phyloP scores from a whole-genome alignment of 2,888 invertebrate species.

The Shargacucullia verbasci region DNA sequence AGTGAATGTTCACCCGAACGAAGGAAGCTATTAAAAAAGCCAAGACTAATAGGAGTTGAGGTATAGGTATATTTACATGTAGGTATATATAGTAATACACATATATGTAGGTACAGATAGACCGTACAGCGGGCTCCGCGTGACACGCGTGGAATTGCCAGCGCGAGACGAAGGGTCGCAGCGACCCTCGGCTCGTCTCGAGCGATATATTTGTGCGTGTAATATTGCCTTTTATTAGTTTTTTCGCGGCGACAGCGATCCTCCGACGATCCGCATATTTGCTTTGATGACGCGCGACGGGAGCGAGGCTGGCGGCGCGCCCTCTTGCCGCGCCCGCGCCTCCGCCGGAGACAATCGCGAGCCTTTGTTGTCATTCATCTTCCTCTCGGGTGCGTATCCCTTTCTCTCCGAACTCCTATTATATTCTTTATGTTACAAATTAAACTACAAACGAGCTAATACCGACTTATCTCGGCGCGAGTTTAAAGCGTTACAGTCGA shows the following conservation, averaged over 20 bases:
- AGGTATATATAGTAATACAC: neutral
- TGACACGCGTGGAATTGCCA: constrained; percentile 30
- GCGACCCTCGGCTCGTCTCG: constrained; percentile 46
- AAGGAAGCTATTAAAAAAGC: neutral
- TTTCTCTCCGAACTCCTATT: constrained; percentile 53
- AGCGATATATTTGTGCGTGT: constrained; percentile 73
- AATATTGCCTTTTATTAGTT: constrained; percentile 86
- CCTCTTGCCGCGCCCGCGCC: constrained; percentile 21
- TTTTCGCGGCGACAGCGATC: constrained; percentile 80
- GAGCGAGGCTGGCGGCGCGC: constrained; percentile 26
- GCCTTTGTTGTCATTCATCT: constrained; percentile 51
- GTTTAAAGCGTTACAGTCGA: constrained; percentile 56
- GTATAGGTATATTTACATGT: neutral
- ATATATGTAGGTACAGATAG: neutral
- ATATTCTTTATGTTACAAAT: constrained; percentile 66
- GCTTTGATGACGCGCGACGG: constrained; percentile 68
- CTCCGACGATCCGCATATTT: constrained; percentile 68
- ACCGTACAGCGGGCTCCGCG: constrained; percentile 11
- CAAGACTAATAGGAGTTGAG: neutral
- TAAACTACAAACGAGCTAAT: constrained; percentile 67
- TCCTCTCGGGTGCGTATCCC: constrained; percentile 50
- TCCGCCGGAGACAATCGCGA: constrained; percentile 53
- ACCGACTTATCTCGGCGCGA: constrained; percentile 48
- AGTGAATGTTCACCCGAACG: constrained; percentile 1
- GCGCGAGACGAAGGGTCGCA: constrained; percentile 29